Conservation (phyloP, 2,888 invertebrate genomes). For the Dysmachus trigonus region DNA sequence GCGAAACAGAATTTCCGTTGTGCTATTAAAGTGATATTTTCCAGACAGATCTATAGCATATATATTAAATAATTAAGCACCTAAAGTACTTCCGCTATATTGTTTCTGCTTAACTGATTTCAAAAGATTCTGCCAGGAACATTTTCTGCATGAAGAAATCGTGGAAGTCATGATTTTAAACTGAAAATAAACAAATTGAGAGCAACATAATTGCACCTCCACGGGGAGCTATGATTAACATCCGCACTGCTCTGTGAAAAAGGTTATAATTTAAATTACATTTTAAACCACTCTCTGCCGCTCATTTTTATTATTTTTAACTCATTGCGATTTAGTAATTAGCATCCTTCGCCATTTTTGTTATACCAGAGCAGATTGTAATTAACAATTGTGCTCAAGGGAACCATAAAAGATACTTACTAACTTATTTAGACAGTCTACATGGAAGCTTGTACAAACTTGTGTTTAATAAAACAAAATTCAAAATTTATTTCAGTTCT, state of each 20-base stretch:
- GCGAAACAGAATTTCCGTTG: not conserved
- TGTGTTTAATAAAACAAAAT: too few species aligned
- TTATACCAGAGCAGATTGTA: not conserved
- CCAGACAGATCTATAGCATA: not conserved
- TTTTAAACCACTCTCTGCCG: not conserved
- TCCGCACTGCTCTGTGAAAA: not conserved
- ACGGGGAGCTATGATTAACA: not conserved
- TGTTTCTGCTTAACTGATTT: slow-evolving; percentile 36
- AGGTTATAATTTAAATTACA: slow-evolving; percentile 25
- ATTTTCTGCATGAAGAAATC: slow-evolving; percentile 40
- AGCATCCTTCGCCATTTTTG: not conserved
- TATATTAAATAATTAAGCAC: slow-evolving; percentile 33
- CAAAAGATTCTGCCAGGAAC: slow-evolving; percentile 11
- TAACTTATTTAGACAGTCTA: too few species aligned
- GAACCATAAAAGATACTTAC: too few species aligned
- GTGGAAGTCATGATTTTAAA: slow-evolving; percentile 16
- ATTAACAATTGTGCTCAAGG: not conserved
- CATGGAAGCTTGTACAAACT: too few species aligned
- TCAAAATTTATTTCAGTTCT: too few species aligned
- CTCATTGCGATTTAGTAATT: not conserved
- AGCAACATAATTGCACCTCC: not conserved
- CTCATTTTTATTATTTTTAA: not conserved
- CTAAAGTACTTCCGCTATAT: slow-evolving; percentile 36
- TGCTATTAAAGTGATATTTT: slow-evolving; percentile 29
- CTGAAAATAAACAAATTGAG: slow-evolving; percentile 25